Conservation (phyloP, 1,140 invertebrate species). For the Apis mellifera region DNA sequence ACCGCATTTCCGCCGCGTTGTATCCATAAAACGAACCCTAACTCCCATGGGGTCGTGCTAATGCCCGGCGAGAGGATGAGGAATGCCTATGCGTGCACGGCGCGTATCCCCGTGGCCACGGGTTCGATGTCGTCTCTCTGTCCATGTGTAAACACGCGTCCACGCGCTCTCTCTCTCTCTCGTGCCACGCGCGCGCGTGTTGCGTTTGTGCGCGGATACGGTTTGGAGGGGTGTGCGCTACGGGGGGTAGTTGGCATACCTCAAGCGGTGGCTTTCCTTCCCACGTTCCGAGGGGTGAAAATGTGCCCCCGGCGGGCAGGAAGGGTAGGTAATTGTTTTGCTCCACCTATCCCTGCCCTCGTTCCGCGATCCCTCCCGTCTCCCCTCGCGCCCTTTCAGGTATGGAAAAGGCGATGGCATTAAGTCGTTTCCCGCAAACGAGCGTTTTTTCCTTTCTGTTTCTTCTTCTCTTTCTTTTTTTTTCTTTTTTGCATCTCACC, state of each 20-base stretch:
- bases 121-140: background rate
- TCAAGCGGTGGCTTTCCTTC: slow-evolving; percentile 67
- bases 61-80: slow-evolving; percentile 64
- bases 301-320: slow-evolving; percentile 65
- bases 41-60: slow-evolving; percentile 61
- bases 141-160: background rate
- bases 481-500: background rate
- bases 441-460: background rate
- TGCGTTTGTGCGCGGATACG: background rate
- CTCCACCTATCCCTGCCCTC: slow-evolving; percentile 40
- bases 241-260: slow-evolving; percentile 66
- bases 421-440: slow-evolving; percentile 34
- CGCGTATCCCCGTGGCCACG: background rate
- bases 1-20: slow-evolving; percentile 61
- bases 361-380: slow-evolving; percentile 2
- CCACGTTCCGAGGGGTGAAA: slow-evolving; percentile 69
- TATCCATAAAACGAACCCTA: slow-evolving; percentile 66
- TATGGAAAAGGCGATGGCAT: slow-evolving; percentile 25
- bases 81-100: slow-evolving; percentile 57
- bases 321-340: slow-evolving; percentile 71
- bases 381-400: slow-evolving; percentile 29
- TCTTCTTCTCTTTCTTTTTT: background rate
- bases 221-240: slow-evolving; percentile 10
- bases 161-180: slow-evolving; percentile 6
- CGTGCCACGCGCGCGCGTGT: background rate